Percentiles rank a stretch among this genome's conserved stretches.
These are phyloP conservation scores for Gisinianus flammeolus DNA, from an alignment of 2,888 invertebrate species.

Conservation along the genomic window DNA sequence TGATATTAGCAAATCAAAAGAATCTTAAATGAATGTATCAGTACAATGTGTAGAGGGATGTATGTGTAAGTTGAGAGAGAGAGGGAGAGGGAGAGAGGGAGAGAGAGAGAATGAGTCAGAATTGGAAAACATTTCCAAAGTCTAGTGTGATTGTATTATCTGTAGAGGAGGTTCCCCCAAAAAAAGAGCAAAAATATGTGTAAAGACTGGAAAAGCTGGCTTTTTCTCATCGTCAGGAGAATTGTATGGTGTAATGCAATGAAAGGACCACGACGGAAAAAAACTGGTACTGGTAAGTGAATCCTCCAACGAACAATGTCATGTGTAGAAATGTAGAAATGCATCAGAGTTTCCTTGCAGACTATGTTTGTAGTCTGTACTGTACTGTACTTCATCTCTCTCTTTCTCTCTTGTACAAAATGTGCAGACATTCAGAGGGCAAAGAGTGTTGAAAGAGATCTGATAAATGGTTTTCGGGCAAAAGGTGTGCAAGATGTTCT, in stretches of 20 bases:
- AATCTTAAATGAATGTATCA: no score
- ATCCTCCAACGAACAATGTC: neutral
- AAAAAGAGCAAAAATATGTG: neutral
- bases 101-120: no score
- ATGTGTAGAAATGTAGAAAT: neutral
- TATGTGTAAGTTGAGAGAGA: no score
- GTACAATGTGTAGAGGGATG: no score
- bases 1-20: no score
- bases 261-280: neutral
- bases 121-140: no score
- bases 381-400: neutral
- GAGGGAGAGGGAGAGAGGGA: no score
- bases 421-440: neutral
- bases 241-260: neutral
- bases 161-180: no score
- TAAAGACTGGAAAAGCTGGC: neutral
- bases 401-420: neutral
- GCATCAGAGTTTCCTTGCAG: no score
- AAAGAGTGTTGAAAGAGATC: conserved; percentile 25
- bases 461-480: conserved; percentile 14
- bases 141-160: no score
- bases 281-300: neutral
- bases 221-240: neutral
- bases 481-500: conserved; percentile 22
- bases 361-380: no score